phyloP scores from a whole-genome alignment of 1,140 invertebrate species.

The Drosophila biarmipes region DNA sequence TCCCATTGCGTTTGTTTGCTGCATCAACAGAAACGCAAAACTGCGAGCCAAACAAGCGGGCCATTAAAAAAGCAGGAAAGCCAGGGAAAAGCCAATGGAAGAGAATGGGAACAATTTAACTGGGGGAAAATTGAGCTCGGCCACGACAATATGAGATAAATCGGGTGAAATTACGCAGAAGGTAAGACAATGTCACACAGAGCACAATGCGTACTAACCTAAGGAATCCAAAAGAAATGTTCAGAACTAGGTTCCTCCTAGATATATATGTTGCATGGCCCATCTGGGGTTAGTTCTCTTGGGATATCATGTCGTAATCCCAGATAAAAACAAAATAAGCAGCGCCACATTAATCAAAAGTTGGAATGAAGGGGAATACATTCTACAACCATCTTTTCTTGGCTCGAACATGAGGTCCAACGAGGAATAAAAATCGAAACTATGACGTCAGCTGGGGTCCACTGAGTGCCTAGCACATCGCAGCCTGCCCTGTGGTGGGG shows the following conservation, averaged over 20 bases:
- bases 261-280: no score
- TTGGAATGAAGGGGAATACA: background rate
- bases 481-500: background rate
- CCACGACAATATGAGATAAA: background rate
- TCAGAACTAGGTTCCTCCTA: no score
- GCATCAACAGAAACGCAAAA: slow-evolving; percentile 30
- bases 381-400: slow-evolving; percentile 15
- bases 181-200: background rate
- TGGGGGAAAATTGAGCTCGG: background rate
- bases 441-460: slow-evolving; percentile 11
- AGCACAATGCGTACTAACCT: no score
- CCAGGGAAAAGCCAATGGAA: background rate
- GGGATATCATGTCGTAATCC: background rate
- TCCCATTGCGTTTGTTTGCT: slow-evolving; percentile 33
- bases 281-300: no score
- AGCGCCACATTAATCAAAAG: background rate
- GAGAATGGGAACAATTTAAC: background rate
- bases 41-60: slow-evolving; percentile 20
- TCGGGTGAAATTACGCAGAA: background rate
- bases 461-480: background rate
- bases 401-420: slow-evolving; percentile 1
- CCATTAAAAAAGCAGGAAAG: slow-evolving; percentile 8
- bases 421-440: slow-evolving; percentile 16
- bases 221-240: no score
- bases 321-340: background rate